These are phyloP conservation scores for Taenaris catops DNA, from an alignment of 2,888 invertebrate species.

Conservation along the genomic window DNA sequence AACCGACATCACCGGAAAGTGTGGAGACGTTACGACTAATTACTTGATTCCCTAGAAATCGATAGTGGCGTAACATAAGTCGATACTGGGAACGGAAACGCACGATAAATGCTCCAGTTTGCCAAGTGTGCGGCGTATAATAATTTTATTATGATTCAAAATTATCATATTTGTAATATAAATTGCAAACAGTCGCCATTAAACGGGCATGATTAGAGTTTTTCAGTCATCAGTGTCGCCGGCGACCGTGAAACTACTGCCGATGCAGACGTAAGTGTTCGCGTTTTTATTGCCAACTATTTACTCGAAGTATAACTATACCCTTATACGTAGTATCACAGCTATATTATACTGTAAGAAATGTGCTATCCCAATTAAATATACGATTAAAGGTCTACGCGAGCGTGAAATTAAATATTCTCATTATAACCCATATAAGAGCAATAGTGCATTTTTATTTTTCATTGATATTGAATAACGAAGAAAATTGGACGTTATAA, in stretches of 20 bases:
- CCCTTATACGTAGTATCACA: constrained; percentile 7
- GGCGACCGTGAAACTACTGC: constrained; percentile 59
- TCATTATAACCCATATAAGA: constrained; percentile 7
- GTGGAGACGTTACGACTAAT: constrained; percentile 34
- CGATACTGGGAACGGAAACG: constrained; percentile 57
- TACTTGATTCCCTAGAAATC: constrained; percentile 52
- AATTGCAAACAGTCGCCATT: constrained; percentile 45
- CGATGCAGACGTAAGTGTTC: constrained; percentile 32
- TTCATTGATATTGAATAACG: too few species aligned
- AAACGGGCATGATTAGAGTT: constrained; percentile 50
- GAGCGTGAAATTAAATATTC: constrained; percentile 49
- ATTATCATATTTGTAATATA: constrained; percentile 60
- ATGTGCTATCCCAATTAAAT: constrained; percentile 37
- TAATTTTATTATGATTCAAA: constrained; percentile 54
- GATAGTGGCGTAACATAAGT: constrained; percentile 44
- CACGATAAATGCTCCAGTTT: constrained; percentile 55
- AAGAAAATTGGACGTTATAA: too few species aligned
- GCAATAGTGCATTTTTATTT: background rate
- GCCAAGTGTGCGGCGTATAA: constrained; percentile 35
- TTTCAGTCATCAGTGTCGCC: constrained; percentile 47
- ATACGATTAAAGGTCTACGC: constrained; percentile 47
- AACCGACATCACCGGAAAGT: constrained; percentile 40
- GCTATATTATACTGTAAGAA: constrained; percentile 11
- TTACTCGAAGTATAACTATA: constrained; percentile 21
- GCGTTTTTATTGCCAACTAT: constrained; percentile 29